Percentiles rank a stretch among this genome's conserved stretches.
Evolutionary conservation across 1,140 invertebrate genomes (phyloP).

Genomic region (Ceratina japonica): DNA sequence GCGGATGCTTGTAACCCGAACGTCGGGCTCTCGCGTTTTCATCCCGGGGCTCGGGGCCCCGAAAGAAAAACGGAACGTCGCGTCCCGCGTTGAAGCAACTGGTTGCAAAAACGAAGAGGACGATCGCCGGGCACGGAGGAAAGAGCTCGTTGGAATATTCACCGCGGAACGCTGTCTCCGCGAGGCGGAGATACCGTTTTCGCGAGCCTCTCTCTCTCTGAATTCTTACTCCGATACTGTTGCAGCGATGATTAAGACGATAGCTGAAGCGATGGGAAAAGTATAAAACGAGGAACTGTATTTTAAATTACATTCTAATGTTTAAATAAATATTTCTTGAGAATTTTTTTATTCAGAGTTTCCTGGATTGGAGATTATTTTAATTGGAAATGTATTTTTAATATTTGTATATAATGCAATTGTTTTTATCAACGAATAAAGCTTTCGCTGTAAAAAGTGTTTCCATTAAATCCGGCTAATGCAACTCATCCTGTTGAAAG

Average conservation of each 20-base stretch:
- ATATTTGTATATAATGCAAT: too few species aligned
- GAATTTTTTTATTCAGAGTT: too few species aligned
- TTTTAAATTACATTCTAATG: too few species aligned
- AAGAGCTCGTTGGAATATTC: neutral
- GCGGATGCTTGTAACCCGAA: neutral
- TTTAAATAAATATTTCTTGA: too few species aligned
- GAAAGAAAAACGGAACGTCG: slow-evolving; percentile 11
- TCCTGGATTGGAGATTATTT: too few species aligned
- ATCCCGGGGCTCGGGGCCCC: neutral
- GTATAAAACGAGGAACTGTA: neutral
- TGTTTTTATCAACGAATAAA: too few species aligned
- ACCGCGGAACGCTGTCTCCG: neutral
- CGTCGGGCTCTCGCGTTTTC: neutral
- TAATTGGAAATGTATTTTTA: too few species aligned
- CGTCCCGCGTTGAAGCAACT: slow-evolving; percentile 35
- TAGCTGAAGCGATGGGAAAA: neutral
- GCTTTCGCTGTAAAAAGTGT: too few species aligned
- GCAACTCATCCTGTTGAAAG: too few species aligned
- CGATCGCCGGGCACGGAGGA: neutral
- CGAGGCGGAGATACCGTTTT: neutral
- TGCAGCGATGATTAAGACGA: neutral
- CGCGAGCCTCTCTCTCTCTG: neutral
- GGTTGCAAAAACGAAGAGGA: slow-evolving; percentile 31
- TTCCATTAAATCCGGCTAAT: too few species aligned
- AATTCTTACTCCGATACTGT: neutral